phyloP scores from a whole-genome alignment of 2,888 invertebrate genomes.

The Adelphocoris suturalis region DNA sequence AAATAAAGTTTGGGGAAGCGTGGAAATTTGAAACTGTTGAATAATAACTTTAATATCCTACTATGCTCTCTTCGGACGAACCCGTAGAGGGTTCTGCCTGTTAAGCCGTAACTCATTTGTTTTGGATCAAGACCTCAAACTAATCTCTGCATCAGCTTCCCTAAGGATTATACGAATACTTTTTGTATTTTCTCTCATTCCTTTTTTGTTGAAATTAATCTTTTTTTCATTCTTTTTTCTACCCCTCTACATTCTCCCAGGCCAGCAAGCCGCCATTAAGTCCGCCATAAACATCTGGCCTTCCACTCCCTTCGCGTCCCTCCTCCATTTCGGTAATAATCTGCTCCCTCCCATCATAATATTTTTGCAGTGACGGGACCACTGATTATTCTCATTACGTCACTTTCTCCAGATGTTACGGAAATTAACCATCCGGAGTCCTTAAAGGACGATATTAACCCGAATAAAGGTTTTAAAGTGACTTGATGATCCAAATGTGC shows the following conservation, averaged over 20 bases:
- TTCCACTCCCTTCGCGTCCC: not conserved
- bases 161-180: conserved; percentile 22
- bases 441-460: not conserved
- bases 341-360: conserved; percentile 57
- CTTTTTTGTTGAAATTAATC: conserved; percentile 63
- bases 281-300: conserved; percentile 67
- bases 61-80: not conserved
- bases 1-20: too few relatives aligned
- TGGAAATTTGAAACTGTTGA: not conserved
- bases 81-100: conserved; percentile 12
- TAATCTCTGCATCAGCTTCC: conserved; percentile 60
- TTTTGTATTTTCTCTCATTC: conserved; percentile 25
- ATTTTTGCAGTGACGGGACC: conserved; percentile 57
- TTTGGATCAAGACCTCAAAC: conserved; percentile 68
- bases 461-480: not conserved
- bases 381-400: conserved; percentile 68
- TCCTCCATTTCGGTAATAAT: conserved; percentile 54
- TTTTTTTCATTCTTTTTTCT: conserved; percentile 21
- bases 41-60: not conserved
- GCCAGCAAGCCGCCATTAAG: conserved; percentile 57
- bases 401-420: conserved; percentile 68
- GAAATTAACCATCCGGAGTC: conserved; percentile 51
- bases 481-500: not conserved
- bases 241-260: not conserved
- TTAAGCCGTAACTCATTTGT: conserved; percentile 43